Base-by-base conservation (phyloP, 2,888 invertebrate genomes). In the Apoda limacodes region DNA sequence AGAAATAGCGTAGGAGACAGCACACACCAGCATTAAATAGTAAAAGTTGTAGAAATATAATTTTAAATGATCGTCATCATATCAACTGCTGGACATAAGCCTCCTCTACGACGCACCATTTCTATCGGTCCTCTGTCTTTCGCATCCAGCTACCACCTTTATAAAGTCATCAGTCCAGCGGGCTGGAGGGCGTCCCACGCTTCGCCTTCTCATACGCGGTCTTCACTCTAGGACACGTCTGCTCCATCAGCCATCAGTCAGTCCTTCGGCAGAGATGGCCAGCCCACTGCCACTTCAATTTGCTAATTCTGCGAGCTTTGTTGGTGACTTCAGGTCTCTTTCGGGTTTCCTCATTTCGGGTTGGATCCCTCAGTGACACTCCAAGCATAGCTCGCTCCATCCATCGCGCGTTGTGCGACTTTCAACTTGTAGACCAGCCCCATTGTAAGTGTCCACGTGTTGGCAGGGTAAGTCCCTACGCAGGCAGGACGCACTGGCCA, bases 271-370 rank as follows among this genome's bases (percentile, higher is more conserved):
- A 17, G 11, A 19, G 10, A 11, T 19, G 19, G 4, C 19, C 17
- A 9, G 17, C 17, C 17, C 9, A 17, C 9, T 17, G 19, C 27
- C 17, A 27, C 27, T 27, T 27, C 27, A 27, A 4, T 13, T 27
- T 27, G 9, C 19, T 27, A 27, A 27, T 19, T 5, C 11, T 17
- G 5, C 7, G 11, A 9, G 27, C 23, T 23, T 11, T 23, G 5
- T 23, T 3, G 11, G 12, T 23, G 11, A 23, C 23, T 22, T 4
- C 10, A 3, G 22, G n/a, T 22, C 22, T n/a, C n/a, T n/a, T n/a
- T n/a, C n/a, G n/a, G n/a, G n/a, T n/a, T n/a, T n/a, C n/a, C n/a
- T n/a, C n/a, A n/a, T n/a, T n/a, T n/a, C n/a, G n/a, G n/a, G n/a
- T n/a, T n/a, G n/a, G n/a, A n/a, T n/a, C n/a, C n/a, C n/a, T n/a